Percentiles rank a stretch among this genome's conserved stretches.
Evolutionary conservation across 2,113 vertebrate genomes (phyloP).

Genomic region (Eptesicus fuscus): DNA sequence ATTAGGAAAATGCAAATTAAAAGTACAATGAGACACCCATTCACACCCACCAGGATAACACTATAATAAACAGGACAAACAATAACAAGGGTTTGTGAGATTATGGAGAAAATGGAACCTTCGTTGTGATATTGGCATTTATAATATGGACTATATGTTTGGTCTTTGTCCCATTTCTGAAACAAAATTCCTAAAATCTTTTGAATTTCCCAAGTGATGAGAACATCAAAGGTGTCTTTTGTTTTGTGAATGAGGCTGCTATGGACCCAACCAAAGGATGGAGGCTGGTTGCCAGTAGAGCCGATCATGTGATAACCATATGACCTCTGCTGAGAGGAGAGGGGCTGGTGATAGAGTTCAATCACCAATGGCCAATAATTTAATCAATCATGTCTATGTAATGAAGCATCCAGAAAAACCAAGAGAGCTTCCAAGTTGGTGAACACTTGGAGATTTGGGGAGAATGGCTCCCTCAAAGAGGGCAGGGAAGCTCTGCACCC

Average conservation of each 20-base stretch:
- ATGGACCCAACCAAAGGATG: background rate
- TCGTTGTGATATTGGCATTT: background rate
- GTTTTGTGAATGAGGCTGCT: background rate
- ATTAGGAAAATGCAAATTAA: background rate
- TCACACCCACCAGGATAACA: background rate
- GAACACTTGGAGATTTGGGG: background rate
- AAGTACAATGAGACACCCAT: background rate
- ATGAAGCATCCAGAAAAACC: background rate
- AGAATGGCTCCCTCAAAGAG: background rate
- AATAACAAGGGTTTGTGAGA: background rate
- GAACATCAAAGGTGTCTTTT: background rate
- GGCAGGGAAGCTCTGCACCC: background rate
- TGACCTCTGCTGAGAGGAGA: background rate
- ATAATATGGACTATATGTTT: background rate
- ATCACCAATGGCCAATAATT: background rate
- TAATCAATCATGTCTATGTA: background rate
- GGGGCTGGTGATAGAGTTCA: background rate
- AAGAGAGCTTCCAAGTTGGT: background rate
- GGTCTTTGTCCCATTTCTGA: background rate
- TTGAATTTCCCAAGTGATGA: background rate
- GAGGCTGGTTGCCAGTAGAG: background rate
- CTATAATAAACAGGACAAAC: background rate
- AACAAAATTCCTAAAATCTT: background rate
- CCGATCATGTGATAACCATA: background rate
- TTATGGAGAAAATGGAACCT: background rate